Base-by-base conservation (phyloP, 2,888 invertebrate species). In the Philonicus albiceps region DNA sequence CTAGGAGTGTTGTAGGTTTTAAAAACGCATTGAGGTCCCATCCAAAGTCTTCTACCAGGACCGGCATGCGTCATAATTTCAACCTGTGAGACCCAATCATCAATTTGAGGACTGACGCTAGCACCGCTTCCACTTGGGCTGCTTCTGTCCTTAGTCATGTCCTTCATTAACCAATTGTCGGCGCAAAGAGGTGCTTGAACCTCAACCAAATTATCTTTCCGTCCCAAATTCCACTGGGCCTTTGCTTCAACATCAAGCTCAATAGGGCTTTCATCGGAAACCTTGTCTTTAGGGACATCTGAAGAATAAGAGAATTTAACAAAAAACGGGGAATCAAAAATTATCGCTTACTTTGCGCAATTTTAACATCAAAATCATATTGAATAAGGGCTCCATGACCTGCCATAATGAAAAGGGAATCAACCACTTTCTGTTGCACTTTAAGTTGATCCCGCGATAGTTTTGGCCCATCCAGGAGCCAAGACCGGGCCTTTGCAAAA, bases 21-120 rank as follows among this genome's bases (percentile, higher is more conserved):
- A 93, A 99, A 99, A 37, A 97, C 96, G 92, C 99, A 99, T 93
- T 99, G 99, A n/a, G 99, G 99, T 11, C 99, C 99, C 98, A 99
- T 99, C 99, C 99, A 99, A 31, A 99, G 94, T 30, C 98, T 94
- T 75, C 97, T 95, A 92, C 98, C 98, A 8, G 99, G 99, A 22
- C 98, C 99, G 4, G 97, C 97, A 93, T 99, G 99, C 4, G 99
- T 99, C 89, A 97, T 96, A 88, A 99, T 99, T 94, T 99, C 99
- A 86, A 99, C 98, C 93, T 99, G 98, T 86, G 98, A 97, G 89
- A 98, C 93, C 98, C 98, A 98, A 85, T 91, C 91, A 88, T 91
- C 91, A 81, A 90, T 91, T 22, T 91, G 91, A 87, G 90, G 84
- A 86, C 88, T 87, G 80, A 87, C 87, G 37, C 74, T 86, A 80